A percentile compares a stretch with the other conserved stretches of the same genome.
phyloP scores from a whole-genome alignment of 53 echinoderm and acorn worm genomes.

The Paelopatides confundens region DNA sequence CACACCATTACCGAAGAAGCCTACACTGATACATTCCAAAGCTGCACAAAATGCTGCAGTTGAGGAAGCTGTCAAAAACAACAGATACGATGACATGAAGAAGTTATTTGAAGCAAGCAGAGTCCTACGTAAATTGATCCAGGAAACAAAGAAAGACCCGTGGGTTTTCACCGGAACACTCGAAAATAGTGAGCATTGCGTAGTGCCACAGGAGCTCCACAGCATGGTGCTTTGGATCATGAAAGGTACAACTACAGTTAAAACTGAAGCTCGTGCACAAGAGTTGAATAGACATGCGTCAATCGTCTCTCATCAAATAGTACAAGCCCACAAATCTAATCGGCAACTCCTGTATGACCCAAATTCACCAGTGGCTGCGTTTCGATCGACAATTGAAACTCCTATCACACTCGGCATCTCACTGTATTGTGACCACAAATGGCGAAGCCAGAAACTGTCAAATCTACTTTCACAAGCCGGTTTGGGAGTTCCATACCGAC shows the following conservation, averaged over 20 bases:
- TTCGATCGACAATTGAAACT: not conserved
- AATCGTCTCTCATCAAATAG: slow-evolving; percentile 5
- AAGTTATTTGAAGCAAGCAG: slow-evolving; percentile 2
- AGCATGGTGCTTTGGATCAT: slow-evolving; percentile 16
- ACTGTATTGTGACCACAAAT: not conserved
- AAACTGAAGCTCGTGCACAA: slow-evolving; percentile 6
- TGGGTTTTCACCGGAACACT: slow-evolving; percentile 3
- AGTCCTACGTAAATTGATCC: not conserved
- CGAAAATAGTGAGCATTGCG: not conserved
- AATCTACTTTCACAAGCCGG: not conserved
- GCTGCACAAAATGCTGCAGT: not conserved
- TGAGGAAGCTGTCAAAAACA: not conserved
- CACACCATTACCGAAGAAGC: slow-evolving; percentile 1
- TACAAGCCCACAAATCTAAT: not conserved
- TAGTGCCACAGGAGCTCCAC: not conserved
- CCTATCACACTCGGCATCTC: not conserved
- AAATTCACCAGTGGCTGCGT: not conserved
- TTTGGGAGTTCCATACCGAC: not conserved
- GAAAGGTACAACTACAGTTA: not conserved
- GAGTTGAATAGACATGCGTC: not conserved
- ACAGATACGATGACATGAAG: not conserved
- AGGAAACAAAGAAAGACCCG: not conserved
- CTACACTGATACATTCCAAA: not conserved
- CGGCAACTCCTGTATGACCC: not conserved
- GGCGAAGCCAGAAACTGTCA: not conserved